Conservation (phyloP, 2,797 vertebrate species). For the Buceros bicornis region DNA sequence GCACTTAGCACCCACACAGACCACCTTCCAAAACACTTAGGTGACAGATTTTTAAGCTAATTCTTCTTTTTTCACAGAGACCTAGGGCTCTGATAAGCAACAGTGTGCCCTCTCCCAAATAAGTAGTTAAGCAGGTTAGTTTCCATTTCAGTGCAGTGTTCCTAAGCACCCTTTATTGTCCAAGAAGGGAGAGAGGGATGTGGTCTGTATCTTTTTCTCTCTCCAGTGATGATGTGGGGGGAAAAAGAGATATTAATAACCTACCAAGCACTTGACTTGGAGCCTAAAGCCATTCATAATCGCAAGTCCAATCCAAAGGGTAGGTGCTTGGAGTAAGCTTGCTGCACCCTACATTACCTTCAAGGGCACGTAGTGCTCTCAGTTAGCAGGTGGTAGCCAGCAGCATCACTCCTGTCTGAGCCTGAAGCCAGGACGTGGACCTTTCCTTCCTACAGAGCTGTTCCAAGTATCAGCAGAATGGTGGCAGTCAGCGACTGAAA, state of each 20-base stretch:
- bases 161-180: background rate
- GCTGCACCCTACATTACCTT: background rate
- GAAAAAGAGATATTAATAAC: background rate
- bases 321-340: background rate
- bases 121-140: background rate
- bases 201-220: background rate
- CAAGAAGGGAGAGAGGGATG: too few relatives aligned
- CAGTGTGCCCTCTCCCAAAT: accelerated
- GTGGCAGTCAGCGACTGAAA: background rate
- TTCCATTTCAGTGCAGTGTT: background rate
- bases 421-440: accelerated
- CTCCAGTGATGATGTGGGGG: background rate
- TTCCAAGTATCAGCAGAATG: background rate
- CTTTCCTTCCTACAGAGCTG: background rate
- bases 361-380: background rate
- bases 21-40: background rate
- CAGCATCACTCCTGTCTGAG: background rate
- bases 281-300: background rate
- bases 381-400: background rate
- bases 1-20: background rate
- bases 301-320: background rate
- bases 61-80: background rate
- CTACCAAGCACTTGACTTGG: background rate
- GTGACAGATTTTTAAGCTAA: background rate
- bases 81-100: background rate